phyloP scores from a whole-genome alignment of 1,140 invertebrate genomes.

The Nasonia giraulti region DNA sequence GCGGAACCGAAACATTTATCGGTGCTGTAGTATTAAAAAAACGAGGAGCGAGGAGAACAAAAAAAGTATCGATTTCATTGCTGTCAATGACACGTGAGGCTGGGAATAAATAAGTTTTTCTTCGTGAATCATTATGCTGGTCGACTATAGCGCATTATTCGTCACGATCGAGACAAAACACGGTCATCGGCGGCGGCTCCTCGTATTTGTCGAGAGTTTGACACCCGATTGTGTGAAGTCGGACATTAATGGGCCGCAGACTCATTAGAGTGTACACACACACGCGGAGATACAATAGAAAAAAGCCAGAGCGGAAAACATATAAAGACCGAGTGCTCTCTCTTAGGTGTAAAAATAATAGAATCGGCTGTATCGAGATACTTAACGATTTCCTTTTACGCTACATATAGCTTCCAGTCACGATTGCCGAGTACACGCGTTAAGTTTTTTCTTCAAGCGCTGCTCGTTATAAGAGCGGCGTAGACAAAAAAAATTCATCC shows the following conservation, averaged over 20 bases:
- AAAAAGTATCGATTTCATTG: not conserved
- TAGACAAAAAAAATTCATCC: no score
- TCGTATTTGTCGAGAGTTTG: constrained; percentile 27
- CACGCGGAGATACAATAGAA: no score
- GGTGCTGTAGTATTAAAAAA: not conserved
- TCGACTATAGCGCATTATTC: not conserved
- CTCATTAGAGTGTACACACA: not conserved
- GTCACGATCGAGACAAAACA: not conserved
- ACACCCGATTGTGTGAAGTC: constrained; percentile 2
- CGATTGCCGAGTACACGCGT: no score
- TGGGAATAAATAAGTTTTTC: not conserved
- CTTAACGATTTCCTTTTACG: not conserved
- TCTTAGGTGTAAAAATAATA: not conserved
- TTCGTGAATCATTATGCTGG: constrained; percentile 5
- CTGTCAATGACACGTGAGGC: not conserved
- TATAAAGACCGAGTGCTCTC: not conserved
- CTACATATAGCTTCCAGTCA: no score
- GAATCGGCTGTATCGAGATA: not conserved
- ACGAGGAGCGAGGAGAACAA: not conserved
- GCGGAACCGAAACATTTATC: no score
- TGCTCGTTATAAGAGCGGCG: no score
- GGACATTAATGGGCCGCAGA: not conserved
- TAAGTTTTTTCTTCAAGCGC: no score
- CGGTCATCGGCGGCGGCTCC: not conserved
- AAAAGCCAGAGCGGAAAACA: not conserved